A percentile compares a stretch with the other conserved stretches of the same genome.
phyloP scores from a whole-genome alignment of 1,140 invertebrate genomes.

The Trichonephila clavipes region DNA sequence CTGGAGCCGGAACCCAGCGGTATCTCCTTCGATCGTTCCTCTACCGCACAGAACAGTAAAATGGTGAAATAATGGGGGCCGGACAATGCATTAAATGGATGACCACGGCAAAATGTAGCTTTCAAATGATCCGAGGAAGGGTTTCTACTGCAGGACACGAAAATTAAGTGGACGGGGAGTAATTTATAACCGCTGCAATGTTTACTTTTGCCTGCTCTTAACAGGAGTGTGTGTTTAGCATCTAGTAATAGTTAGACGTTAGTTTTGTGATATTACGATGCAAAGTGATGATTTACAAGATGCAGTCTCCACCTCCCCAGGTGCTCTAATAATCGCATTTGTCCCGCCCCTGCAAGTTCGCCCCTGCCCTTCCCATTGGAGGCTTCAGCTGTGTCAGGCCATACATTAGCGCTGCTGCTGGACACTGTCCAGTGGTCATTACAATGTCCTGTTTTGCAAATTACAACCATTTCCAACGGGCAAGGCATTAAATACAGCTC shows the following conservation, averaged over 20 bases:
- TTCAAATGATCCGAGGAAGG: conserved; percentile 60
- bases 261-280: conserved; percentile 74
- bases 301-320: conserved; percentile 71
- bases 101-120: conserved; percentile 62
- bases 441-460: conserved; percentile 75
- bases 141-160: conserved; percentile 44
- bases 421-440: conserved; percentile 75
- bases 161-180: conserved; percentile 62
- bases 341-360: conserved; percentile 4
- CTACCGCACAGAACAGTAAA: conserved; percentile 41
- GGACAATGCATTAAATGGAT: conserved; percentile 67
- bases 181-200: conserved; percentile 62
- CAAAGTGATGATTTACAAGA: conserved; percentile 75
- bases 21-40: conserved; percentile 38
- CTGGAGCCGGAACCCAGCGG: conserved; percentile 25
- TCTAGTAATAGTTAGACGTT: conserved; percentile 75
- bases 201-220: conserved; percentile 72
- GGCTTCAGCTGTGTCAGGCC: conserved; percentile 63
- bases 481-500: conserved; percentile 62
- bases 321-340: conserved; percentile 73
- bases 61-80: conserved; percentile 39
- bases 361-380: conserved; percentile 69
- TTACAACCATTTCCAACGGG: conserved; percentile 61
- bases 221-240: conserved; percentile 63
- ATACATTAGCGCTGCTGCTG: conserved; percentile 71